phyloP scores from a whole-genome alignment of 2,888 invertebrate genomes.

The Hirtodrosophila histrioides region DNA sequence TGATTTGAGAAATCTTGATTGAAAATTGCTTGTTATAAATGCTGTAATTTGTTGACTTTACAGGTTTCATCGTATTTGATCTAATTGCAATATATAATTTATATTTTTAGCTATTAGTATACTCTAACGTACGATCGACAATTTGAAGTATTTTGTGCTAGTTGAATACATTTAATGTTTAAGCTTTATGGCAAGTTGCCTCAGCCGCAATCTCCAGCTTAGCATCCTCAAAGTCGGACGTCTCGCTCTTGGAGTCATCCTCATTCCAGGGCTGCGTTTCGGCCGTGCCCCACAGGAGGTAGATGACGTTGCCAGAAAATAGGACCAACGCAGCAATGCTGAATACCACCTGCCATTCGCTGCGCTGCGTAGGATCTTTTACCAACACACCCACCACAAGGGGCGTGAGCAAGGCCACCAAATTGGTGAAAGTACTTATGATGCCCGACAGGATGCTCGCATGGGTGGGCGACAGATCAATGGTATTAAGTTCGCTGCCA shows the following conservation, averaged over 20 bases:
- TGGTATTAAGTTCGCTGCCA: conserved; percentile 85
- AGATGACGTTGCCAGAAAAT: conserved; percentile 88
- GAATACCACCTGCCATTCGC: conserved; percentile 90
- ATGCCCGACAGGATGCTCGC: conserved; percentile 88
- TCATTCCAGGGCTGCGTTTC: conserved; percentile 88
- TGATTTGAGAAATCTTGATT: neutral
- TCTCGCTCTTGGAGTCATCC: conserved; percentile 82
- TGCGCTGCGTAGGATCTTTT: conserved; percentile 83
- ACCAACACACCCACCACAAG: conserved; percentile 86
- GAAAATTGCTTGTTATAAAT: conserved; percentile 8
- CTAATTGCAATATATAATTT: neutral
- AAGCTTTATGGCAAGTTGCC: neutral
- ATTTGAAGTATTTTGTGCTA: conserved; percentile 8
- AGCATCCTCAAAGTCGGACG: conserved; percentile 42
- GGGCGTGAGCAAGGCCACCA: conserved; percentile 87
- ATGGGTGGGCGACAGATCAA: conserved; percentile 88
- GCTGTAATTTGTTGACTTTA: conserved; percentile 4
- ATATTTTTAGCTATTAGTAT: conserved; percentile 1
- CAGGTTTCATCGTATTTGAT: conserved; percentile 11
- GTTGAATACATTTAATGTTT: neutral
- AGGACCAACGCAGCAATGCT: conserved; percentile 88
- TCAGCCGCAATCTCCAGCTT: conserved; percentile 39
- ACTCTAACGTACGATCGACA: conserved; percentile 1
- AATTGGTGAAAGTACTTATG: conserved; percentile 86
- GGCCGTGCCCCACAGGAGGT: conserved; percentile 88